A percentile compares a stretch with the other conserved stretches of the same genome.
phyloP scores from a whole-genome alignment of 2,113 vertebrate genomes.

The Poicephalus gulielmi region DNA sequence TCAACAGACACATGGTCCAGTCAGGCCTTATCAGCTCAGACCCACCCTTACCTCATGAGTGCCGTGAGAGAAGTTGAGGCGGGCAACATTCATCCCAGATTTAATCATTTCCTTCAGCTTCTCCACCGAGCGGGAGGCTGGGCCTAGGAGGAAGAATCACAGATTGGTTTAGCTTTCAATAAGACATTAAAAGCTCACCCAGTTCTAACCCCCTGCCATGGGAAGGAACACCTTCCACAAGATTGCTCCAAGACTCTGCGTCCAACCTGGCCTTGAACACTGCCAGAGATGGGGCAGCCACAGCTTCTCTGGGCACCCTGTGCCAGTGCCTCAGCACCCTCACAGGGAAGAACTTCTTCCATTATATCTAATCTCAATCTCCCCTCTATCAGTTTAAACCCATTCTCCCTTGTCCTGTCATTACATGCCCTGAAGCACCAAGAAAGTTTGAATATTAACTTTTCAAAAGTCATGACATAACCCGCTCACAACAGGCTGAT shows the following conservation, averaged over 20 bases:
- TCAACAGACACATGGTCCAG: not conserved
- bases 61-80: slow-evolving; percentile 98
- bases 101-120: slow-evolving; percentile 95
- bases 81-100: slow-evolving; percentile 96
- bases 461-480: not conserved
- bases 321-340: not conserved
- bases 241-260: not conserved
- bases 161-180: not conserved
- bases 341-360: not conserved
- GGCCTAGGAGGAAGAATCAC: slow-evolving; percentile 75
- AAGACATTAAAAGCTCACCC: not conserved
- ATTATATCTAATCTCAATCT: not conserved
- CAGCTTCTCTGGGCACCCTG: not conserved
- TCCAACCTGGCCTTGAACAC: not conserved
- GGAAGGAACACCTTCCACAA: not conserved
- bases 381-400: not conserved
- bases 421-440: not conserved
- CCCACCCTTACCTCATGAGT: slow-evolving; percentile 86
- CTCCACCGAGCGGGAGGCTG: slow-evolving; percentile 89
- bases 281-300: not conserved
- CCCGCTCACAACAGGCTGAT: not conserved
- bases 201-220: not conserved
- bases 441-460: slow-evolving; percentile 1
- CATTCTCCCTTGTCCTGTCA: not conserved
- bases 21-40: accelerated